Evolutionary conservation across 2,113 vertebrate species (phyloP), one percentile per base, ranked within the genome.

Genomic region (Cyprinodon tularosa): DNA sequence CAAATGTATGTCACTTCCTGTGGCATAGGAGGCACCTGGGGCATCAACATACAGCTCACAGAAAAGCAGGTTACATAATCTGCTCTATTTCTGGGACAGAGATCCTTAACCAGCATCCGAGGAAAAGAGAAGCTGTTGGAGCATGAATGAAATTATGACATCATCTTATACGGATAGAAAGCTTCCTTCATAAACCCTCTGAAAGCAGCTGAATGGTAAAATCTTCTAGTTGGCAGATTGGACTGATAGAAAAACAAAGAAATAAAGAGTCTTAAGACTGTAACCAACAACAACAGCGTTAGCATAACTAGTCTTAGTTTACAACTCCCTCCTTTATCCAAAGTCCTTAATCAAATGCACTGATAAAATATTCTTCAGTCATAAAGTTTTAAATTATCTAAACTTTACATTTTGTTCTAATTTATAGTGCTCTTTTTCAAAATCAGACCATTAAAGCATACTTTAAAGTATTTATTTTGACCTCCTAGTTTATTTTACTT

Each of bases 61-160:
- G 17, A 48, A 36, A 62, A 12, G 71, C 8, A 50, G 17, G 29
- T 72, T 63, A 72, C 45, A 39, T 63, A 72, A 72, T 45, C 17
- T n/a, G 60, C 38, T 36, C 14, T 47, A n/a, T 39, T 50, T 48
- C 69, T 71, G 11, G 3, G 39, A 3, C n/a, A 62, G 40, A 48
- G 29, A 36, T 36, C 14, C 50, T 57, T 44, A 15, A 53, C 20
- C 48, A 29, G 42, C 44, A 36, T 45, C 65, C 22, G 39, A 29
- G 12, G 38, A 3, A 8, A 20, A 0, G 39, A n/a, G 50, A 38
- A 39, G 48, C 36, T 53, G 29, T 36, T 53, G 47, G 9, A 17
- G 36, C 17, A 4, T 6, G 15, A 15, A 39, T 57, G 40, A 59
- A 42, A 57, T 36, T n/a, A 5, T 48, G 3, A 15, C 3, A 4